A percentile compares a stretch with the other conserved stretches of the same genome.
phyloP scores from a whole-genome alignment of 2,113 vertebrate genomes.

The Dipodomys spectabilis region DNA sequence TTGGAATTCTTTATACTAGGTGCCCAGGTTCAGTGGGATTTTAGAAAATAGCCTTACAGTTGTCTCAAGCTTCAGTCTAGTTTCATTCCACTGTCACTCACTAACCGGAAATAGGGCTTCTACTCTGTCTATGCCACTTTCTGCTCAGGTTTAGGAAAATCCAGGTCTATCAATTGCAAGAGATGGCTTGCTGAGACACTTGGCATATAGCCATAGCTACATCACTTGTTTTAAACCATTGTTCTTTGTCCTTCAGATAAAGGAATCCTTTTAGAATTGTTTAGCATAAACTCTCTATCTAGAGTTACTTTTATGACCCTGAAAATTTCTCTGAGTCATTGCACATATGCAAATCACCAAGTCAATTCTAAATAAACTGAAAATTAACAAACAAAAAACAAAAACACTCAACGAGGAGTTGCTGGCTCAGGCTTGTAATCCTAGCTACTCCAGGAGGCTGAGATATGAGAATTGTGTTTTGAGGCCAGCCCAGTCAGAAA shows the following conservation, averaged over 20 bases:
- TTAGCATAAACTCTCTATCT: neutral
- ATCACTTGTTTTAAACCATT: neutral
- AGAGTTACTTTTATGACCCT: conserved; percentile 30
- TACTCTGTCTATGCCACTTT: neutral
- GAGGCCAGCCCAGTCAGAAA: no score
- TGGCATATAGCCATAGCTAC: neutral
- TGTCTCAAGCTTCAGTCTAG: neutral
- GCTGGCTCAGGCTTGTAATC: no score
- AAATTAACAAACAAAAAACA: neutral
- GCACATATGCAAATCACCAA: neutral
- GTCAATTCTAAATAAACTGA: no score
- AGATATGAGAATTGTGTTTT: no score
- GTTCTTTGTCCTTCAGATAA: neutral
- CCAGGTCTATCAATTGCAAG: neutral
- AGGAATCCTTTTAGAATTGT: conserved; percentile 7
- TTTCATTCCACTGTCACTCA: neutral
- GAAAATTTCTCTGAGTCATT: neutral
- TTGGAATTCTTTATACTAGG: neutral
- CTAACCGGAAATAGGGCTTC: neutral
- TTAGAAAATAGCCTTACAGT: neutral
- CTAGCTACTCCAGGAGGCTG: no score
- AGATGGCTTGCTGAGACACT: neutral
- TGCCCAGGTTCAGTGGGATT: neutral
- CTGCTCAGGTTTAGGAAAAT: neutral
- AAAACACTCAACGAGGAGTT: neutral